These are phyloP conservation scores for Xiphophorus birchmanni DNA, from an alignment of 2,797 vertebrate species.

Conservation along the genomic window DNA sequence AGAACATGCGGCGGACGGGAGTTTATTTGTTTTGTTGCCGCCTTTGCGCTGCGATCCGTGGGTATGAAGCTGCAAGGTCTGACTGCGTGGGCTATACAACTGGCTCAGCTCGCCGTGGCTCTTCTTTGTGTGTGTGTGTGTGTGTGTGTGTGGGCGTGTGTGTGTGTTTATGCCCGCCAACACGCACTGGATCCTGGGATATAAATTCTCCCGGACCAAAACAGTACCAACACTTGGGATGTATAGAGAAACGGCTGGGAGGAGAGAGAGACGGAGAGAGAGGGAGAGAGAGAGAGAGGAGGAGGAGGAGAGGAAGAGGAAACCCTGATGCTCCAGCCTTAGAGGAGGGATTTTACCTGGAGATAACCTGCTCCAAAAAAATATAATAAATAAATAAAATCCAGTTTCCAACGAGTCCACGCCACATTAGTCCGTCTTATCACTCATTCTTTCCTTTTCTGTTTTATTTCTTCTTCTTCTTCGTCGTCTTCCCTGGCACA, in stretches of 20 bases:
- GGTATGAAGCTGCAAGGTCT: conserved; percentile 57
- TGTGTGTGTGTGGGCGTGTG: too few relatives aligned
- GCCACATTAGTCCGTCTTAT: conserved; percentile 40
- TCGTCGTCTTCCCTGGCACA: conserved; percentile 34
- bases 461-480: too few relatives aligned
- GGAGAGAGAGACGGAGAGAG: neutral
- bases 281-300: conserved; percentile 16
- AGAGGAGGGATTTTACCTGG: conserved; percentile 52
- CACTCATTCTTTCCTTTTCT: conserved; percentile 19
- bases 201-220: conserved; percentile 78
- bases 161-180: conserved; percentile 79
- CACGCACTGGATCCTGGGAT: conserved; percentile 81
- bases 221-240: conserved; percentile 70
- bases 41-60: conserved; percentile 71
- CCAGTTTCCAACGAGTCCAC: conserved; percentile 37
- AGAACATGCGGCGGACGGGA: conserved; percentile 23
- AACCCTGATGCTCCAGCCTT: conserved; percentile 57
- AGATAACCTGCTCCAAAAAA: conserved; percentile 53
- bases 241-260: conserved; percentile 28
- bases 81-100: conserved; percentile 80
- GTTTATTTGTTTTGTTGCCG: conserved; percentile 35
- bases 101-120: conserved; percentile 72
- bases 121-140: conserved; percentile 47
- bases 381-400: conserved; percentile 15
- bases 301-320: conserved; percentile 25